Evolutionary conservation across 2,113 vertebrate species (phyloP), one percentile per base, ranked within the genome.

Genomic region (Prinia subflava): DNA sequence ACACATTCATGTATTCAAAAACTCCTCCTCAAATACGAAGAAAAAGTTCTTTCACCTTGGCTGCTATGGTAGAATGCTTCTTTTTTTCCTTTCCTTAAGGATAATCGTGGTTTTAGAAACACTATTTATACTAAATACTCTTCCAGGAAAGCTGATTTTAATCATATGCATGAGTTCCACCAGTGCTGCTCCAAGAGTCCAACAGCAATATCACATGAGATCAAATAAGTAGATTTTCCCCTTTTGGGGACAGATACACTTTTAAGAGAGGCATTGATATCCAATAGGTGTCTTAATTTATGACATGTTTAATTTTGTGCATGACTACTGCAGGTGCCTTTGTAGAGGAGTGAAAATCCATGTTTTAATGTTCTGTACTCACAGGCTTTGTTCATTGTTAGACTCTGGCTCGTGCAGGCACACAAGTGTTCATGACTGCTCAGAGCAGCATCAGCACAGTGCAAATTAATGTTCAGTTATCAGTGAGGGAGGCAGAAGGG

Each of bases 1-100:
- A 94, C 90, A 93, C 67, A 87, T 96, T 96, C 89, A 95, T 92
- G 65, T 91, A 97, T 96, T 97, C 92, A 79, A 88, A 83, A 86
- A 90, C 65, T 91, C 74, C 69, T 76, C 53, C 81, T 87, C 68
- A 77, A 37, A 79, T 24, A 69, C 1, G 21, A 87, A 94, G 74
- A 81, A 53, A 80, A 94, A 75, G 15, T 76, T 64, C 24, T 87
- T 92, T 95, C 46, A 56, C 77, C 63, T 75, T 71, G 41, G 56
- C 41, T 60, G 24, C 80, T 57, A 63, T 12, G 30, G 33, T 49
- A 59, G 39, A 67, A 63, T 27, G 15, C 3, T 27, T 42, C 23
- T 23, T 50, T 73, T 67, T 30, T 13, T 2, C 8, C 23, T 68
- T 84, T 87, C 13, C 63, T 85, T 80, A 69, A 91, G 47, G 70